A percentile compares a stretch with the other conserved stretches of the same genome.
These are phyloP conservation scores for Samia ricini DNA, from an alignment of 1,140 invertebrate species.

Conservation along the genomic window DNA sequence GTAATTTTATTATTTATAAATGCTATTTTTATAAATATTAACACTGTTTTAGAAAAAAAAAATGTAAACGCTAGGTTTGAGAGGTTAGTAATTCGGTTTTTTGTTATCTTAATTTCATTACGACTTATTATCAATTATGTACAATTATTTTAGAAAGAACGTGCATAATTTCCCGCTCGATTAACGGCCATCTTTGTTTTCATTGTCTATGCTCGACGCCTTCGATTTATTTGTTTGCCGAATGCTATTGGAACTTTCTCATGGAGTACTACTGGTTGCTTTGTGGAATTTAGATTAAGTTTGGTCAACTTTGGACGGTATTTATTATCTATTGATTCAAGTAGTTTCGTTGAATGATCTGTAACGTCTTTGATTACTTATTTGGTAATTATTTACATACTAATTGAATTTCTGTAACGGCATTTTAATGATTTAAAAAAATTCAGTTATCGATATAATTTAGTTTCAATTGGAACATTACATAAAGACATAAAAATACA, in stretches of 20 bases:
- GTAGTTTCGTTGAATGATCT: constrained; percentile 20
- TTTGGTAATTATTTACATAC: not conserved
- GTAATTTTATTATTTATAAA: too few species aligned
- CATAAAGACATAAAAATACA: too few species aligned
- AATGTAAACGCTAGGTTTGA: too few species aligned
- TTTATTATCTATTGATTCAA: constrained; percentile 49
- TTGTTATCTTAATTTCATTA: too few species aligned
- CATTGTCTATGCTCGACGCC: constrained; percentile 18
- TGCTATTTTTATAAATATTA: too few species aligned
- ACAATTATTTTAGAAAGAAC: too few species aligned
- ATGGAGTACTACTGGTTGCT: constrained; percentile 36
- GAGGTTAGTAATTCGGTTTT: too few species aligned
- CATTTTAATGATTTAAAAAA: not conserved
- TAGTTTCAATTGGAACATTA: too few species aligned
- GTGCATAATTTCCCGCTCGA: constrained; percentile 10
- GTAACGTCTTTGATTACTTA: not conserved
- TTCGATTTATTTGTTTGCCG: constrained; percentile 35
- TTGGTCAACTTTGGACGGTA: constrained; percentile 43
- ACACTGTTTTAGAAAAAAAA: too few species aligned
- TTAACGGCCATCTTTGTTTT: constrained; percentile 33
- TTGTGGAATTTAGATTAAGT: constrained; percentile 46
- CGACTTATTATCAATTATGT: too few species aligned
- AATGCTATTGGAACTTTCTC: constrained; percentile 44
- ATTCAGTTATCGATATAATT: too few species aligned
- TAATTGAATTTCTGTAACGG: not conserved